Evolutionary conservation across 1,140 invertebrate genomes (phyloP).

Genomic region (Drosophila nebulosa): DNA sequence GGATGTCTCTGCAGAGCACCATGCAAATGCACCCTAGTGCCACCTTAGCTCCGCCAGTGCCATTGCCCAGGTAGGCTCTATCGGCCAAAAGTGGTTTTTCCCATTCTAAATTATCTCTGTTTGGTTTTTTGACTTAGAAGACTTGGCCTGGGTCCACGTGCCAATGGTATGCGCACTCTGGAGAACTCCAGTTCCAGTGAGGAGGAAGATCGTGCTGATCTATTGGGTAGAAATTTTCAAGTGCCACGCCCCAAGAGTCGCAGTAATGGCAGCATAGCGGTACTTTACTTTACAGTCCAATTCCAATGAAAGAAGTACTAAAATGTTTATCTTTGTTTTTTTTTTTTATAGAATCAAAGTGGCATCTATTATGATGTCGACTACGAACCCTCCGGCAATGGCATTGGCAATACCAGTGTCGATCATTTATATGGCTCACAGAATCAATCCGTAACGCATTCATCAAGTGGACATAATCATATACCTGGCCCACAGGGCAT

Average conservation of each 20-base stretch:
- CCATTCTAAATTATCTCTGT: neutral
- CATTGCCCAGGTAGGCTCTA: constrained; percentile 84
- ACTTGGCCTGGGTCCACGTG: constrained; percentile 77
- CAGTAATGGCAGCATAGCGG: constrained; percentile 86
- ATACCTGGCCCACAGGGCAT: constrained; percentile 84
- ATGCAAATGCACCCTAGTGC: constrained; percentile 79
- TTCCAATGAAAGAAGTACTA: no score
- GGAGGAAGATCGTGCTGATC: constrained; percentile 87
- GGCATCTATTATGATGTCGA: constrained; percentile 94
- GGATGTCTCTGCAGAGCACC: constrained; percentile 83
- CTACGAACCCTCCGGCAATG: constrained; percentile 86
- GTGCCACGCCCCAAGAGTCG: constrained; percentile 91
- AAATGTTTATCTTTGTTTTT: neutral
- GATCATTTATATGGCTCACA: constrained; percentile 77
- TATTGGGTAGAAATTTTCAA: constrained; percentile 85
- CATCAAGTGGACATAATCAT: constrained; percentile 71
- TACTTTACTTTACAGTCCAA: constrained; percentile 72
- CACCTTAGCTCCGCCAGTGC: constrained; percentile 85
- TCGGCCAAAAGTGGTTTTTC: neutral
- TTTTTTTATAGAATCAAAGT: constrained; percentile 87
- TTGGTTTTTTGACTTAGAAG: constrained; percentile 71
- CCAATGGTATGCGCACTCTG: constrained; percentile 80
- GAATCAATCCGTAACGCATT: constrained; percentile 69
- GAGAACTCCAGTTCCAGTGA: constrained; percentile 86
- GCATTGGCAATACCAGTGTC: constrained; percentile 72